Base-by-base conservation (phyloP, 2,797 vertebrate species). In the Danio kyathit region DNA sequence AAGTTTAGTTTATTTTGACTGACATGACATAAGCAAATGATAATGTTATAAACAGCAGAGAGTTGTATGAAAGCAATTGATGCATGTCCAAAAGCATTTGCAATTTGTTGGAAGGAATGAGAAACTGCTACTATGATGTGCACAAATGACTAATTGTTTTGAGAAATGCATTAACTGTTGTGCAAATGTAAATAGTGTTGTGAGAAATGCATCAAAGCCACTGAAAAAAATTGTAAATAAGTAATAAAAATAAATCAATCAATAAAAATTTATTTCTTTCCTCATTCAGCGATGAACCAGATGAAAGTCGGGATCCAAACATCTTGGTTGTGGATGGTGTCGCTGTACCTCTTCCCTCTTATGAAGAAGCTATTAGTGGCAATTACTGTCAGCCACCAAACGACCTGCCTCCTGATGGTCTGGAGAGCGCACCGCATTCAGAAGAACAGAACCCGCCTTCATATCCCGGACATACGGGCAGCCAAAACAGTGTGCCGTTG, bases 261-360 rank as follows among this genome's bases (percentile, higher is more conserved):
- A 16, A 44, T 14, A 21, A 29, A n/a, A 46, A 67, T 2, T 9
- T 4, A 11, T 16, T 48, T 12, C 14, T 10, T 7, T 16, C 11
- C 51, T 79, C 40, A 63, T 43, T 66, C 86, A 96, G 95, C 90
- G 92, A 92, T 38, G 92, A 90, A 65, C 94, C 88, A 70, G 89
- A 92, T 80, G 92, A 91, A 69, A 91, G 89, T 76, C 92, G 89
- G 0, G 92, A 94, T 84, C 95, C 94, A 0, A 91, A 95, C 89
- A 94, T 96, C 8, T 91, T 96, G 88, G 95, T 96, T 84, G 95
- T 96, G 84, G 95, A 96, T 0, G 96, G 96, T 0, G 89, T 96
- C 69, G 93, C 95, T 0, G 95, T 96, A 66, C 92, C 95, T 91
- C 91, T 96, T 64, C 96, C 95, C 7, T 94, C 96, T 82, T 96